phyloP scores from a whole-genome alignment of 2,888 invertebrate species.

The Spatulosminthurus flaviceps region DNA sequence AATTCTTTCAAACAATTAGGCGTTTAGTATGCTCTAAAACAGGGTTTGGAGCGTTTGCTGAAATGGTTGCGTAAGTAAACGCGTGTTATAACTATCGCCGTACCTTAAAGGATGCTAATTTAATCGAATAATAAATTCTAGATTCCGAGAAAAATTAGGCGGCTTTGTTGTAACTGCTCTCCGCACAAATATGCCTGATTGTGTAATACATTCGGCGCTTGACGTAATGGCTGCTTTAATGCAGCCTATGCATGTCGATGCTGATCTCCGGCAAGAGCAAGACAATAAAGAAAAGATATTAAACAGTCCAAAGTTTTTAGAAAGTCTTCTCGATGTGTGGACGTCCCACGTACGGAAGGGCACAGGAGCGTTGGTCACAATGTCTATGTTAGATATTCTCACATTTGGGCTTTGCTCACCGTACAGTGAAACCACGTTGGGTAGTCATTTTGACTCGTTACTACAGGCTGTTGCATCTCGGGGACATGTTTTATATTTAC shows the following conservation, averaged over 20 bases:
- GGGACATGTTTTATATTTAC: constrained; percentile 88
- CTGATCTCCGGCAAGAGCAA: constrained; percentile 96
- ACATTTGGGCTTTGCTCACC: constrained; percentile 98
- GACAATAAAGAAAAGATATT: constrained; percentile 96
- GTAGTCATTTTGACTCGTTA: constrained; percentile 91
- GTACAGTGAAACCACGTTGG: constrained; percentile 98
- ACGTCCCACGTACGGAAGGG: constrained; percentile 90
- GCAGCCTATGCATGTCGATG: constrained; percentile 97
- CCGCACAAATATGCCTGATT: constrained; percentile 80
- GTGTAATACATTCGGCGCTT: constrained; percentile 93
- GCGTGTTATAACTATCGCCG: no score
- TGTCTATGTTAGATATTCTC: constrained; percentile 97
- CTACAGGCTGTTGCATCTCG: constrained; percentile 92
- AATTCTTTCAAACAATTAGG: constrained; percentile 93
- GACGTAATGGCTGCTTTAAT: constrained; percentile 97
- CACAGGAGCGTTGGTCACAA: constrained; percentile 94
- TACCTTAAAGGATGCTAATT: no score
- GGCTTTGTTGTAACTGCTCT: constrained; percentile 89
- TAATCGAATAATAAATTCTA: no score
- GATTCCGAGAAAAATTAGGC: constrained; percentile 95
- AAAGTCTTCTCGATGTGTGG: constrained; percentile 94
- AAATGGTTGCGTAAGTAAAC: constrained; percentile 81
- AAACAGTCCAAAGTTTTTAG: constrained; percentile 89
- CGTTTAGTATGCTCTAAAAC: constrained; percentile 96
- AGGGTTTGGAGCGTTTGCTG: constrained; percentile 95